Conservation (phyloP, 1,140 invertebrate genomes). For the Uloborus diversus region DNA sequence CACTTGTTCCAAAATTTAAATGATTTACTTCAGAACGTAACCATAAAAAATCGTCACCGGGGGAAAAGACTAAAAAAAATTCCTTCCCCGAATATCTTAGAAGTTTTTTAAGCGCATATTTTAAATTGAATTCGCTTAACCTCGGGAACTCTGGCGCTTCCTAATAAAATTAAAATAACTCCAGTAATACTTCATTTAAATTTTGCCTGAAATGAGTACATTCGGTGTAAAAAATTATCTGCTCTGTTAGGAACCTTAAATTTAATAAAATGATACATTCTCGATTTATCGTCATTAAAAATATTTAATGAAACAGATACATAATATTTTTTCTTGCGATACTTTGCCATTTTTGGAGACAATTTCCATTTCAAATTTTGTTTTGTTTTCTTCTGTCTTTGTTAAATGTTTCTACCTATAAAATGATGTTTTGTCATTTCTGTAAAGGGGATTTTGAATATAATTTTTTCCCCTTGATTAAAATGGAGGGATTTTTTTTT, state of each 20-base stretch:
- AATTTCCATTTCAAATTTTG: no score
- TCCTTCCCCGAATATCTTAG: not conserved
- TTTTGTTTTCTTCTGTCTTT: not conserved
- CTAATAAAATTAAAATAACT: slow-evolving; percentile 29
- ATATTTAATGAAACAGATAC: slow-evolving; percentile 23
- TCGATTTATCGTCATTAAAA: slow-evolving; percentile 17
- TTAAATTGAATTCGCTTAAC: slow-evolving; percentile 8
- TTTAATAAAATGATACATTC: slow-evolving; percentile 16
- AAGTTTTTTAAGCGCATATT: slow-evolving; percentile 16
- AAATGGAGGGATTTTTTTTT: not conserved
- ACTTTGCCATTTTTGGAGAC: no score
- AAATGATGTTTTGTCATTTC: no score
- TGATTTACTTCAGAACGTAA: no score
- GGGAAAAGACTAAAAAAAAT: no score
- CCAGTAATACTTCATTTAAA: not conserved
- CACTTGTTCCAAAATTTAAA: no score
- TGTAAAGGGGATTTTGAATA: no score
- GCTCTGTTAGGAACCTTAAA: not conserved
- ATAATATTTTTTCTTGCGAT: not conserved
- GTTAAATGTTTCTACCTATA: no score
- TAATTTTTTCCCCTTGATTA: no score
- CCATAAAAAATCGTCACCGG: no score
- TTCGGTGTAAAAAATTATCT: not conserved
- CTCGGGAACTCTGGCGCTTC: not conserved
- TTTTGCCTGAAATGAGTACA: not conserved